These are phyloP conservation scores for Theodoxus fluviatilis DNA, from an alignment of 2,888 invertebrate genomes.

Conservation along the genomic window DNA sequence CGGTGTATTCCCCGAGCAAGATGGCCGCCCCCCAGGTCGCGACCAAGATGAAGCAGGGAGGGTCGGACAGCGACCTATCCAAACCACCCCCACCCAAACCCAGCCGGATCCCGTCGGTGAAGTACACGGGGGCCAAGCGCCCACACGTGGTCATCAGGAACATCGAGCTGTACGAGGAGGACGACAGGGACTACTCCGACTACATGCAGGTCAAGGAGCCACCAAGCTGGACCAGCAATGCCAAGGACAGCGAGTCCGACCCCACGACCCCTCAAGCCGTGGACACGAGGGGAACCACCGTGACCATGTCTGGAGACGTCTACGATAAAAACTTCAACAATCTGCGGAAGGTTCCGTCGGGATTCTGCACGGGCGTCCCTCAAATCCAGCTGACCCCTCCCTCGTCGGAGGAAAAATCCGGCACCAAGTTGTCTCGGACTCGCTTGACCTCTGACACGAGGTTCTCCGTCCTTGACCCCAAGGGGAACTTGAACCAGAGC, in stretches of 20 bases:
- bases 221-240: constrained; percentile 51
- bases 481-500: too few relatives aligned
- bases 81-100: constrained; percentile 66
- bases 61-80: constrained; percentile 53
- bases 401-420: too few relatives aligned
- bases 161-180: constrained; percentile 50
- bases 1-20: constrained; percentile 31
- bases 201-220: constrained; percentile 56
- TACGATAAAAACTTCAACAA: constrained; percentile 43
- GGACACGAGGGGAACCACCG: too few relatives aligned
- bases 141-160: constrained; percentile 55
- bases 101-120: constrained; percentile 65
- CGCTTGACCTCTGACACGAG: constrained; percentile 20
- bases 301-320: too few relatives aligned
- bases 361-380: too few relatives aligned
- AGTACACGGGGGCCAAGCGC: constrained; percentile 51
- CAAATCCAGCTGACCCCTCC: too few relatives aligned
- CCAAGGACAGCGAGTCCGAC: not conserved
- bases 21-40: constrained; percentile 29
- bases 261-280: too few relatives aligned
- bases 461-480: constrained; percentile 23
- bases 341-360: too few relatives aligned
- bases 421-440: too few relatives aligned
- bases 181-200: constrained; percentile 61
- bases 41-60: constrained; percentile 37